Base-by-base conservation (phyloP, 2,888 invertebrate species). In the Dendrolimus houi region DNA sequence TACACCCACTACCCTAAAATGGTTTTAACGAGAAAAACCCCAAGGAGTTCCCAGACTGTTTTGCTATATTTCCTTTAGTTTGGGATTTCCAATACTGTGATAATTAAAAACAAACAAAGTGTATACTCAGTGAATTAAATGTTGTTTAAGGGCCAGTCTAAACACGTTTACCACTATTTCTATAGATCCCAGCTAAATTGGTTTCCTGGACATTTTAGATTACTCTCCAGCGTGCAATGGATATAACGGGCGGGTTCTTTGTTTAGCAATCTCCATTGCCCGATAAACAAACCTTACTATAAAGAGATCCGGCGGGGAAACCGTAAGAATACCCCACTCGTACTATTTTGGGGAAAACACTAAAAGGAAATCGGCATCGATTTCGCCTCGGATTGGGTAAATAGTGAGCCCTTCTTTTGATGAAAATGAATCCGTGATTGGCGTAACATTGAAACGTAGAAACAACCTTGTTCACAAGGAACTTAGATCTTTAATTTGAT, bases 211-310 rank as follows among this genome's bases (percentile, higher is more conserved):
- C 63, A 60, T 67, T 75, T 74, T 72, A 70, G 74, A 74, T 73
- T 65, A 71, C 69, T 67, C 68, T 69, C 69, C 56, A 59, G 67
- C 65, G 67, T 67, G 70, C 71, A 66, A 74, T 76, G 71, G 71
- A 73, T 69, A 73, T 63, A 65, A 62, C 69, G 66, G 58, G 63
- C 64, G 56, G 60, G 64, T 63, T 74, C 75, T 77, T 79, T 76
- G 75, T 73, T 73, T 70, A 70, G 64, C 70, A 71, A 76, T 75
- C 71, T 74, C 72, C 69, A 75, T 72, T 70, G 67, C 69, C 64
- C 53, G 72, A 75, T 79, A 80, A 79, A 79, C 75, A 81, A 75
- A 76, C 75, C 70, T 65, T 74, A 66, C 71, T 69, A 75, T 78
- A 79, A 76, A 77, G 70, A 70, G 69, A 71, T 72, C 67, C 71